Evolutionary conservation across 2,888 invertebrate genomes (phyloP), one percentile per base, ranked within the genome.

Genomic region (Amiota communis): DNA sequence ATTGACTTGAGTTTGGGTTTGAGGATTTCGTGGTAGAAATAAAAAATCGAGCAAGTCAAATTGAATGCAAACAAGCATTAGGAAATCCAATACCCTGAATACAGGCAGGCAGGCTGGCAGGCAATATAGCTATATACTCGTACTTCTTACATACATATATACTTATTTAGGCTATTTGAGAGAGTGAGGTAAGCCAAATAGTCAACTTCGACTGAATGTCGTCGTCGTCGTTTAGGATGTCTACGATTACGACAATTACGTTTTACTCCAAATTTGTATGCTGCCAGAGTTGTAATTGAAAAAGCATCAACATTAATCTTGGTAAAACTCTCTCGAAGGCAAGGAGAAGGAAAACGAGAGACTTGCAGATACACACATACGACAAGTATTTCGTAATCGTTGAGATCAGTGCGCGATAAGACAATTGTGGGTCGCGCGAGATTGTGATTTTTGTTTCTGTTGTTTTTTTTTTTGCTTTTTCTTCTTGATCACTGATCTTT

Each of bases 301-400:
- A 87, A 87, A 85, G 85, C 87, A 87, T 86, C 87, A 87, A 86
- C 88, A 87, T 87, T 87, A 87, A 87, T 87, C 88, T 87, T 87
- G 80, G 87, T 86, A 81, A 85, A 83, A 81, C 80, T 79, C 77
- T 57, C 70, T 51, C 56, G 53, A 15, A 53, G 53, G n/a, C 15
- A 53, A 8, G 15, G 15, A 53, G n/a, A 15, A 13, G 15, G 15
- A 53, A 6, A 75, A 75, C 6, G 11, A 8, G 47, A 17, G 8
- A 63, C 63, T 23, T 48, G 77, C 72, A 65, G 56, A 72, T 47
- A 75, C 79, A 77, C 78, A 76, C 80, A 74, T 77, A 80, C 76
- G 76, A 73, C 53, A 59, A 49, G 47, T 68, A 68, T 68, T 77
- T 77, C 76, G 74, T 71, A 74, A 53, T 63, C 67, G 61, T 61